Evolutionary conservation across 1,140 invertebrate genomes (phyloP).

Genomic region (Danaus plexippus): DNA sequence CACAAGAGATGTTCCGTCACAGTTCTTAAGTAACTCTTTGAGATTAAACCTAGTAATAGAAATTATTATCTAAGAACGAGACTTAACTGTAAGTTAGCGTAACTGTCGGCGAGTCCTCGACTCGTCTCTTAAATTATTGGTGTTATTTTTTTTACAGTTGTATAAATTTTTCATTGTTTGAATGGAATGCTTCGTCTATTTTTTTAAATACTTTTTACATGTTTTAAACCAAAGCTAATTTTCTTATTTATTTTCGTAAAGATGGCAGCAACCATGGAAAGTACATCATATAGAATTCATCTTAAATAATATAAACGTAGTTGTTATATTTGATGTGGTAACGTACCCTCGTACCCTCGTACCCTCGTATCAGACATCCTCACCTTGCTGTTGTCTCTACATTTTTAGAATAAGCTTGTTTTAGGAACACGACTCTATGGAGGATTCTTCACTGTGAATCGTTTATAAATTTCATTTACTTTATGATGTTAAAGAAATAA

Average conservation of each 20-base stretch:
- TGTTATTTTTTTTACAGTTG: constrained; percentile 17
- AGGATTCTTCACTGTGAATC: too few relatives aligned
- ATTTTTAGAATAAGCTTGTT: too few relatives aligned
- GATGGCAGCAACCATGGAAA: constrained; percentile 3
- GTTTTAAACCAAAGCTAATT: constrained; percentile 50
- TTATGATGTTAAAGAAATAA: too few relatives aligned
- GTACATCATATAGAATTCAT: too few relatives aligned
- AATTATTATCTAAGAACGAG: constrained; percentile 5
- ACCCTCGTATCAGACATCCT: too few relatives aligned
- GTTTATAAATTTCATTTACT: too few relatives aligned
- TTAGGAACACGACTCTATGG: too few relatives aligned
- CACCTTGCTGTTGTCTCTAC: too few relatives aligned
- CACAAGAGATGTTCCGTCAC: too few relatives aligned
- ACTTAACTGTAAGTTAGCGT: constrained; percentile 10
- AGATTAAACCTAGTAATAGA: too few relatives aligned
- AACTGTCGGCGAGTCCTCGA: neutral
- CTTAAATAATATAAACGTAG: neutral
- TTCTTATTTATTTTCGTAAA: constrained; percentile 37
- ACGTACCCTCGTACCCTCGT: too few relatives aligned
- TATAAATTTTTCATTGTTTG: constrained; percentile 11
- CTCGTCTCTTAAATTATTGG: constrained; percentile 14
- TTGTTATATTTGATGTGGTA: constrained; percentile 3
- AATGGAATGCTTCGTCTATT: constrained; percentile 6
- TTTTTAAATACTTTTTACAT: constrained; percentile 25
- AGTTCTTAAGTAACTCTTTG: too few relatives aligned